phyloP scores from a whole-genome alignment of 1,140 invertebrate genomes.

The Pissodes strobi region DNA sequence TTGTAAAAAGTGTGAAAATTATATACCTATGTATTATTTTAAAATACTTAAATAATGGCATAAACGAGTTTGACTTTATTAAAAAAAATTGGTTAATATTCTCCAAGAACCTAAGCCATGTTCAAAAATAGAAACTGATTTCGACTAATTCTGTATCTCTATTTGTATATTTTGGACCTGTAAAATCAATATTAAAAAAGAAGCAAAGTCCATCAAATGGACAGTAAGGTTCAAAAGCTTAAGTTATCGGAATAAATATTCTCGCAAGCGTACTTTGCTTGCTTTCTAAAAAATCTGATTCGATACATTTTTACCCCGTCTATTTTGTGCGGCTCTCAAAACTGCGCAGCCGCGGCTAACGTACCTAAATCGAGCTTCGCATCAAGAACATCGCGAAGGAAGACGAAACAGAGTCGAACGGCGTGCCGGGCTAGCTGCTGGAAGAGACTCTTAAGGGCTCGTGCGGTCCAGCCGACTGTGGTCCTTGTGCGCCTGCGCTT shows the following conservation, averaged over 20 bases:
- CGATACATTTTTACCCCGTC: neutral
- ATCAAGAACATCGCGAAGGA: slow-evolving; percentile 36
- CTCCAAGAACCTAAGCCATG: too few relatives aligned
- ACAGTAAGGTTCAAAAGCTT: neutral
- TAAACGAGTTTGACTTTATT: too few relatives aligned
- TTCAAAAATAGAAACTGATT: too few relatives aligned
- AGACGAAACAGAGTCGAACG: slow-evolving; percentile 50
- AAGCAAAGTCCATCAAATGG: too few relatives aligned
- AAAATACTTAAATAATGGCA: too few relatives aligned
- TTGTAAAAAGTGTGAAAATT: too few relatives aligned
- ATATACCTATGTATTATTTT: too few relatives aligned
- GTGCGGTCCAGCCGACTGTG: slow-evolving; percentile 54
- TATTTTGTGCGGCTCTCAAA: neutral
- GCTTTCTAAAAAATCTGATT: neutral
- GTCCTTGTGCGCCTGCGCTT: slow-evolving; percentile 60
- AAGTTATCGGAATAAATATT: neutral
- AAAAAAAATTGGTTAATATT: too few relatives aligned
- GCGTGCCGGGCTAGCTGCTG: slow-evolving; percentile 51
- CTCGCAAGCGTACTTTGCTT: neutral
- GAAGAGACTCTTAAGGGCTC: slow-evolving; percentile 50
- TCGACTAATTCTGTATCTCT: too few relatives aligned
- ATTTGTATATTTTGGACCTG: too few relatives aligned
- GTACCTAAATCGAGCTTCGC: neutral
- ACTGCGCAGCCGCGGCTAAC: too few relatives aligned
- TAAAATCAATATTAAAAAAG: too few relatives aligned